These are phyloP conservation scores for Idaea dimidiata DNA, from an alignment of 2,888 invertebrate species.

Conservation along the genomic window DNA sequence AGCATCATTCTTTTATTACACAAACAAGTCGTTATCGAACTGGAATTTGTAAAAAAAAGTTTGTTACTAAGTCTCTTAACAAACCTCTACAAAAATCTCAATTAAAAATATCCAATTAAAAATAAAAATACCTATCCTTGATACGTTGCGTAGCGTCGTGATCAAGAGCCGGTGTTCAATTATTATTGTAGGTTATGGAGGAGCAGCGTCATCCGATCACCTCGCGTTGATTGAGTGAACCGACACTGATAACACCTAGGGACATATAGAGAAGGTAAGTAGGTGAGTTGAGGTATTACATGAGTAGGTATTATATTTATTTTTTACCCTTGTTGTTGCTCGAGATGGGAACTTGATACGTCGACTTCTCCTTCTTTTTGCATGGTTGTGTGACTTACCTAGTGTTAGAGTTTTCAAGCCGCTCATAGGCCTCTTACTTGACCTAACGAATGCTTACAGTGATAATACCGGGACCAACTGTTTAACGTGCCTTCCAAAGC, in stretches of 20 bases:
- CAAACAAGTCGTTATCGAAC: too few relatives aligned
- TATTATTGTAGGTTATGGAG: conserved; percentile 38
- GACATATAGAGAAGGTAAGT: conserved; percentile 28
- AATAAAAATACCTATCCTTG: not conserved
- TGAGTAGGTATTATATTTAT: not conserved
- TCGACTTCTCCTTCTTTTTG: too few relatives aligned
- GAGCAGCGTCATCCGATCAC: conserved; percentile 39
- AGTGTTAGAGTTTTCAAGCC: too few relatives aligned
- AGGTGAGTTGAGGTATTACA: too few relatives aligned
- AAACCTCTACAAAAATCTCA: not conserved
- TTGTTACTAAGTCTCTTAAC: not conserved
- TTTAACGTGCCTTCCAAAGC: too few relatives aligned
- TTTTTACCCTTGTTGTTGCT: not conserved
- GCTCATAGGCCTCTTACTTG: too few relatives aligned
- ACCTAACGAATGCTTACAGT: too few relatives aligned
- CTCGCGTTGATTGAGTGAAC: conserved; percentile 43
- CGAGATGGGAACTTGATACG: not conserved
- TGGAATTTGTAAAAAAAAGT: not conserved
- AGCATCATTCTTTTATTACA: too few relatives aligned
- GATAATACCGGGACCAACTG: too few relatives aligned
- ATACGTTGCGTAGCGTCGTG: not conserved
- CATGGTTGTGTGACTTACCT: too few relatives aligned
- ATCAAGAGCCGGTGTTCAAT: conserved; percentile 32
- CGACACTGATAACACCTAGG: conserved; percentile 31
- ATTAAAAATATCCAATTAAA: not conserved